phyloP scores from a whole-genome alignment of 2,797 vertebrate species.

The Botia kubotai region DNA sequence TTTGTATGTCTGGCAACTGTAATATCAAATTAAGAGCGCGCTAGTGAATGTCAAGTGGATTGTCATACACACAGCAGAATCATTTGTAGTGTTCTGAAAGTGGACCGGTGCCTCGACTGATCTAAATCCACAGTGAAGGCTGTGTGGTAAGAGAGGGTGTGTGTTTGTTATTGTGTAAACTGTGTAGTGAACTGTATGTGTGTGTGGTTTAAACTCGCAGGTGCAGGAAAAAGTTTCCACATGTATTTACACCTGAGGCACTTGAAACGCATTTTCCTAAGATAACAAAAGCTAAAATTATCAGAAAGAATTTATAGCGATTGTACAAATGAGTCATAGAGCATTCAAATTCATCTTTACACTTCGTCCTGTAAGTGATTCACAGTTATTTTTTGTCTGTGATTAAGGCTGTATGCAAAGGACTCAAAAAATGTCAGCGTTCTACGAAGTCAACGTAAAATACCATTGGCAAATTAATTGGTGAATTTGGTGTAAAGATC shows the following conservation, averaged over 20 bases:
- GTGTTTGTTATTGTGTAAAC: conserved; percentile 4
- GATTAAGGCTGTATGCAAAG: conserved; percentile 21
- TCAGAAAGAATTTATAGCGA: conserved; percentile 18
- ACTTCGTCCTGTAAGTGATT: conserved; percentile 15
- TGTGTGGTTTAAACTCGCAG: conserved; percentile 25
- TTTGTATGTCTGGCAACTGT: background rate
- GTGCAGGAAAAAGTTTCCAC: conserved; percentile 35
- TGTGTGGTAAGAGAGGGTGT: conserved; percentile 26
- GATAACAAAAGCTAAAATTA: conserved; percentile 48
- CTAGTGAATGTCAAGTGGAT: background rate
- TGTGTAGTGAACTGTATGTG: conserved; percentile 23
- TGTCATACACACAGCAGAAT: conserved; percentile 24
- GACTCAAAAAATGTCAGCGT: background rate
- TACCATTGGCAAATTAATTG: background rate
- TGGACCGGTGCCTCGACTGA: conserved; percentile 41
- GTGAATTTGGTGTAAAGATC: no score
- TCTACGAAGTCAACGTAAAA: background rate
- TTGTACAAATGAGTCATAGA: conserved; percentile 23
- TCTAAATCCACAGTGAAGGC: conserved; percentile 41
- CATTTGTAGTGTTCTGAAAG: conserved; percentile 26
- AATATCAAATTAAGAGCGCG: conserved; percentile 19
- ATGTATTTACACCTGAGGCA: conserved; percentile 35
- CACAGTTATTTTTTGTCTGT: conserved; percentile 2
- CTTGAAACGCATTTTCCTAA: conserved; percentile 40
- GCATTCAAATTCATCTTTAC: conserved; percentile 15